Evolutionary conservation across 2,113 vertebrate genomes (phyloP).

Genomic region (Australoheros scitulus): DNA sequence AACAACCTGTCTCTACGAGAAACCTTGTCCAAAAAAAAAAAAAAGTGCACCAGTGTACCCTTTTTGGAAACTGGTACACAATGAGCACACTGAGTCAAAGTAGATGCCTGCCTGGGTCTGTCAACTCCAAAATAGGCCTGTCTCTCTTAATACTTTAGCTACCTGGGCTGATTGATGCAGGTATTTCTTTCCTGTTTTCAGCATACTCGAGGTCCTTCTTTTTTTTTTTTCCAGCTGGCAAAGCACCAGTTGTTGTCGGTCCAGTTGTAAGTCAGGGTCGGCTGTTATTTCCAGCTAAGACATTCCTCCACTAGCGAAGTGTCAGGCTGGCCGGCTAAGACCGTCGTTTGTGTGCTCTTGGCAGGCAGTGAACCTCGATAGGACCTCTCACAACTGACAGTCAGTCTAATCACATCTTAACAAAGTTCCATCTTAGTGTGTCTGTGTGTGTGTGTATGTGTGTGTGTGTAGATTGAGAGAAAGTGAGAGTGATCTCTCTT

Average conservation of each 20-base stretch:
- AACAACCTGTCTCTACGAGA: background rate
- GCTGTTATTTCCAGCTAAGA: slow-evolving; percentile 58
- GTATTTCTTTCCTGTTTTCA: slow-evolving; percentile 66
- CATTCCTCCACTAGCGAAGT: slow-evolving; percentile 49
- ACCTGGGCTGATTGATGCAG: slow-evolving; percentile 63
- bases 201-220: slow-evolving; percentile 31
- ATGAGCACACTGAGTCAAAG: slow-evolving; percentile 35
- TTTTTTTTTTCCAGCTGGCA: slow-evolving; percentile 34
- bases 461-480: slow-evolving; percentile 10
- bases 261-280: slow-evolving; percentile 52
- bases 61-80: slow-evolving; percentile 22
- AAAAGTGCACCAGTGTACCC: background rate
- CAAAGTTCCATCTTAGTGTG: slow-evolving; percentile 52
- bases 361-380: slow-evolving; percentile 65
- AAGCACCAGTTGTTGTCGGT: slow-evolving; percentile 28
- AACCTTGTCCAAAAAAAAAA: slow-evolving; percentile 1
- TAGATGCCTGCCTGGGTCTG: slow-evolving; percentile 53
- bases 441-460: slow-evolving; percentile 33
- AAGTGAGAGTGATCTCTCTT: slow-evolving; percentile 71
- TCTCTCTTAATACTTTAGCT: slow-evolving; percentile 57
- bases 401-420: slow-evolving; percentile 75
- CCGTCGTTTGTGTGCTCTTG: slow-evolving; percentile 53
- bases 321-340: slow-evolving; percentile 51
- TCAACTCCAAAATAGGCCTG: slow-evolving; percentile 66
- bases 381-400: slow-evolving; percentile 70